These are phyloP conservation scores for Charaxes varanes DNA, from an alignment of 1,140 invertebrate genomes.

Conservation along the genomic window DNA sequence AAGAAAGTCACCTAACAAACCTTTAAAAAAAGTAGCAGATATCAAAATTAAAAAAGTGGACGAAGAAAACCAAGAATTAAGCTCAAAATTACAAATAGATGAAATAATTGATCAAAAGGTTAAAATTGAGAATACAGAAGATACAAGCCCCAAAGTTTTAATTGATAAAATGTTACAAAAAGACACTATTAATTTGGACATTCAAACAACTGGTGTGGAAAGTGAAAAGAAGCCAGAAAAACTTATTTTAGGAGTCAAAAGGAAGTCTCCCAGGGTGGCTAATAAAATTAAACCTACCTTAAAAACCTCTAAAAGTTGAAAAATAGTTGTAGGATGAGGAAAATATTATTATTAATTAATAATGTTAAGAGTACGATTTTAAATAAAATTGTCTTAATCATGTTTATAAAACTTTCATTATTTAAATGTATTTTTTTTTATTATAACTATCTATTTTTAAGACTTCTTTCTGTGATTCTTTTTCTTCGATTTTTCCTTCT, in stretches of 20 bases:
- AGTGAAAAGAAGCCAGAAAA: not conserved
- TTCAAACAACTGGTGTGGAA: too few species aligned
- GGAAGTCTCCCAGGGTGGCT: slow-evolving; percentile 32
- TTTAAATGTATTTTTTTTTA: too few species aligned
- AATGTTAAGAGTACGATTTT: too few species aligned
- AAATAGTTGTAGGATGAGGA: too few species aligned
- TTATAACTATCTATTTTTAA: too few species aligned
- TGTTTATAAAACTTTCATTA: not conserved
- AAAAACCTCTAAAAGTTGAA: not conserved
- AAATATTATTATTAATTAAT: too few species aligned
- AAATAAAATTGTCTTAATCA: too few species aligned
- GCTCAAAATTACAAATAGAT: slow-evolving; percentile 1
- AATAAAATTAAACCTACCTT: slow-evolving; percentile 7
- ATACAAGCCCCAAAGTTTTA: too few species aligned
- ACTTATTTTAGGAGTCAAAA: too few species aligned
- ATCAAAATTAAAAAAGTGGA: slow-evolving; percentile 12
- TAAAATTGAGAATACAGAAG: too few species aligned
- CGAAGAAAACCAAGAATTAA: not conserved
- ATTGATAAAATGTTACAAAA: too few species aligned
- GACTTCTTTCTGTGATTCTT: slow-evolving; percentile 53
- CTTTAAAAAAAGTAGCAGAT: slow-evolving; percentile 13
- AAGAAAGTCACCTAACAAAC: slow-evolving; percentile 40
- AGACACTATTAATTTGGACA: too few species aligned
- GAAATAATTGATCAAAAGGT: not conserved
- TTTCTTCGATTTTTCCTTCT: slow-evolving; percentile 62